Conservation (phyloP, 1,140 invertebrate genomes). For the Hylyphantes graminicola region DNA sequence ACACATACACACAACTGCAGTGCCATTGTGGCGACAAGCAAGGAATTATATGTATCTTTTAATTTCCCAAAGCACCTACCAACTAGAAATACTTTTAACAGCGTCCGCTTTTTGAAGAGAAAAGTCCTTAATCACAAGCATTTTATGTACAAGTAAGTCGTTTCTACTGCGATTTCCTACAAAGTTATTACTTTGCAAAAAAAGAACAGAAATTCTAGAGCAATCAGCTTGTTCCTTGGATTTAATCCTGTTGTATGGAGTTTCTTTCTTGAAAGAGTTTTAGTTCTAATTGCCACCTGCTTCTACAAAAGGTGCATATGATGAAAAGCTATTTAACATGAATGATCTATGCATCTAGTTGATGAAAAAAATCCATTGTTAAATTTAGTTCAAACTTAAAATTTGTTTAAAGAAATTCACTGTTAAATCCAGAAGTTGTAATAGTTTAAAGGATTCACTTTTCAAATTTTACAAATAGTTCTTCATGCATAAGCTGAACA, state of each 20-base stretch:
- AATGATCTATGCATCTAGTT: conserved; percentile 8
- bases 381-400: no score
- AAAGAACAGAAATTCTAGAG: conserved; percentile 25
- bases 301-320: conserved; percentile 38
- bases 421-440: no score
- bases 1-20: conserved; percentile 6
- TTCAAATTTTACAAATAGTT: no score
- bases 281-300: background rate
- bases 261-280: conserved; percentile 17
- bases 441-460: no score
- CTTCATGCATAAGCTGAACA: no score
- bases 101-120: conserved; percentile 6
- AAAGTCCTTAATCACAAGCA: conserved; percentile 35
- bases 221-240: conserved; percentile 16
- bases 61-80: conserved; percentile 39
- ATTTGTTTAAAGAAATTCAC: no score
- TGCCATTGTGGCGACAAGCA: conserved; percentile 3
- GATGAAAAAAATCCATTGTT: background rate
- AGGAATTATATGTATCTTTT: background rate
- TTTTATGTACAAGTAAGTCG: conserved; percentile 52
- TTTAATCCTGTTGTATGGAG: conserved; percentile 36
- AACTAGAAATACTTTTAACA: conserved; percentile 46
- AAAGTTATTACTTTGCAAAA: conserved; percentile 39
- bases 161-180: conserved; percentile 50
- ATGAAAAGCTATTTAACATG: conserved; percentile 19